Evolutionary conservation across 2,888 invertebrate species (phyloP), one percentile per base, ranked within the genome.

Genomic region (Ormyrus pomaceus): DNA sequence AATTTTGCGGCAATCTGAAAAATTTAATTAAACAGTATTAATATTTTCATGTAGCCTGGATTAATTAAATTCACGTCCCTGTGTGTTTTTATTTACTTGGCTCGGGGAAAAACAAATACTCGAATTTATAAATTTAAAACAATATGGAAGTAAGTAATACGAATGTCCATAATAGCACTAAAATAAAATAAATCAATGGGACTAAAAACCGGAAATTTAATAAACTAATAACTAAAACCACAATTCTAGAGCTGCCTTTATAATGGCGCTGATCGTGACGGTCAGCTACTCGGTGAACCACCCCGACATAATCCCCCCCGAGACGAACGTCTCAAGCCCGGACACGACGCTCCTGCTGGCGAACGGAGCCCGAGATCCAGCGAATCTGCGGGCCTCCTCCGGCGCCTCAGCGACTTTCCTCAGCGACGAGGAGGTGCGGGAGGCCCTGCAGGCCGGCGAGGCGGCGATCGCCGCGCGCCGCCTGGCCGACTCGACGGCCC

Each of bases 401-500:
- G 34, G 6, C 7, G 0, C 51, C 6, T 5, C 51, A 1, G 50
- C 5, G n/a, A n/a, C n/a, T n/a, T n/a, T n/a, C 6, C 80, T 85
- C 3, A 74, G 72, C 19, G 85, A 90, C 0, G 87, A 90, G 0
- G 91, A 92, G 53, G 88, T 93, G 78, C 88, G 90, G 6, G 88
- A 91, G 8, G 94, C 95, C 0, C 88, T 94, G 0, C 84, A 89
- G 65, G 92, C 91, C 6, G 95, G 95, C 0, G 91, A 92, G 46
- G 91, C 91, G 45, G 94, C 94, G 0, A 91, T 96, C 8, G 88
- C 91, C 0, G 91, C 92, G 68, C 92, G 94, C 5, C 91, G 92
- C 79, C 88, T 91, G 13, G 90, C 94, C 6, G 95, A 96, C 77
- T 72, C 77, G 83, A 91, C 91, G 53, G 88, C 91, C 0, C 91